A percentile compares a stretch with the other conserved stretches of the same genome.
Evolutionary conservation across 2,888 invertebrate species (phyloP).

Genomic region (Phymatocera aterrima): DNA sequence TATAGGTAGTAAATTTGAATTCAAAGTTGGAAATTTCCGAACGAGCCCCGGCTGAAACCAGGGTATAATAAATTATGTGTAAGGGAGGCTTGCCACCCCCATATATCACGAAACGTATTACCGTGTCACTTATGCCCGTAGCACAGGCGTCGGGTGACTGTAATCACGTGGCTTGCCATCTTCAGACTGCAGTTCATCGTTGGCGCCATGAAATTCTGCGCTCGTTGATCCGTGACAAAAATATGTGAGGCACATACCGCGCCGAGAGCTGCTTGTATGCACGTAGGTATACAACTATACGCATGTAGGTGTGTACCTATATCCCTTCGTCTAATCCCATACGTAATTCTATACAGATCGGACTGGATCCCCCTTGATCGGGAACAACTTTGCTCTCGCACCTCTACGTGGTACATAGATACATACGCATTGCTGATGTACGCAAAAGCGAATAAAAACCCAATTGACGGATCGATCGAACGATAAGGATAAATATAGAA

Average conservation of each 20-base stretch:
- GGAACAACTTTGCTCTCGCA: not conserved
- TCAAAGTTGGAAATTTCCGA: conserved; percentile 13
- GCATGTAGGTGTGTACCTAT: too few relatives aligned
- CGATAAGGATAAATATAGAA: not conserved
- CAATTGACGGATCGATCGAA: not conserved
- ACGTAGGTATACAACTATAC: too few relatives aligned
- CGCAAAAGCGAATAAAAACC: not conserved
- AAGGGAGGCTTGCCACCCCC: conserved; percentile 11
- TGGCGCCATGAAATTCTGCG: conserved; percentile 62
- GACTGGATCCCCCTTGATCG: not conserved
- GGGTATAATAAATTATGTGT: not conserved
- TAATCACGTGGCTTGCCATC: conserved; percentile 30
- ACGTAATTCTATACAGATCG: conserved; percentile 4
- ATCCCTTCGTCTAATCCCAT: conserved; percentile 18
- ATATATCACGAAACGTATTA: conserved; percentile 41
- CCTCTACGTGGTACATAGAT: not conserved
- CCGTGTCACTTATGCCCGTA: conserved; percentile 35
- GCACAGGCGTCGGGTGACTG: conserved; percentile 26
- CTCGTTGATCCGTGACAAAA: conserved; percentile 69
- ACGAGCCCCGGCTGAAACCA: not conserved
- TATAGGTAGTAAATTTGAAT: not conserved
- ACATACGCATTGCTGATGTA: not conserved
- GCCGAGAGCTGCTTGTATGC: conserved; percentile 52
- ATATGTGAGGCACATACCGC: conserved; percentile 71
- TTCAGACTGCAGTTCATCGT: conserved; percentile 6